phyloP scores from a whole-genome alignment of 2,797 vertebrate species.

The Myoxocephalus aenaeus region DNA sequence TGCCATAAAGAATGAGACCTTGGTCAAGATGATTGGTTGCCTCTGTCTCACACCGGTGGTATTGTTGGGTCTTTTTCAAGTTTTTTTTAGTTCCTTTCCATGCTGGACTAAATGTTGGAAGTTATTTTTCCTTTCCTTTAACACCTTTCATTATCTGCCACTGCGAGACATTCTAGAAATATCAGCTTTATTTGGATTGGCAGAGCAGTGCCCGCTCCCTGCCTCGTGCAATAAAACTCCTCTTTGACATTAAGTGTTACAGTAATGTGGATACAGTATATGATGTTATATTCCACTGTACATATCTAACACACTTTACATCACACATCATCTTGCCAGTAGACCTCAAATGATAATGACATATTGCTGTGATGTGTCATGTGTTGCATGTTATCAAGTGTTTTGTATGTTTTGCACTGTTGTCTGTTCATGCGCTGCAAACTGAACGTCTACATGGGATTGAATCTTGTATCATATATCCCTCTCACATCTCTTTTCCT shows the following conservation, averaged over 20 bases:
- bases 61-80: slow-evolving; percentile 30
- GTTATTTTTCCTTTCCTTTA: slow-evolving; percentile 25
- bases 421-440: background rate
- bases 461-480: slow-evolving; percentile 25
- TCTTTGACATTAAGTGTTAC: background rate
- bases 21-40: slow-evolving; percentile 29
- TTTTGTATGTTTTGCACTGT: background rate
- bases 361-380: background rate
- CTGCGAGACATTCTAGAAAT: slow-evolving; percentile 21
- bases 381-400: background rate
- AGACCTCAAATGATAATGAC: background rate
- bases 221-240: slow-evolving; percentile 22
- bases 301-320: background rate
- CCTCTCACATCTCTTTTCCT: slow-evolving; percentile 8
- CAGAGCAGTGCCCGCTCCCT: background rate
- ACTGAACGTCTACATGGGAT: slow-evolving; percentile 1
- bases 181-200: slow-evolving; percentile 35
- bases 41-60: slow-evolving; percentile 30
- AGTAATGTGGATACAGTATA: background rate
- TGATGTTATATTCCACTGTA: background rate
- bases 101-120: slow-evolving; percentile 13
- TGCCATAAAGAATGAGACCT: slow-evolving; percentile 6
- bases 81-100: slow-evolving; percentile 11
- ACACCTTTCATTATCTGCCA: slow-evolving; percentile 38
- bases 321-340: background rate